A percentile compares a stretch with the other conserved stretches of the same genome.
Conservation (phyloP, 2,113 vertebrate species). For the Ascaphus truei region DNA sequence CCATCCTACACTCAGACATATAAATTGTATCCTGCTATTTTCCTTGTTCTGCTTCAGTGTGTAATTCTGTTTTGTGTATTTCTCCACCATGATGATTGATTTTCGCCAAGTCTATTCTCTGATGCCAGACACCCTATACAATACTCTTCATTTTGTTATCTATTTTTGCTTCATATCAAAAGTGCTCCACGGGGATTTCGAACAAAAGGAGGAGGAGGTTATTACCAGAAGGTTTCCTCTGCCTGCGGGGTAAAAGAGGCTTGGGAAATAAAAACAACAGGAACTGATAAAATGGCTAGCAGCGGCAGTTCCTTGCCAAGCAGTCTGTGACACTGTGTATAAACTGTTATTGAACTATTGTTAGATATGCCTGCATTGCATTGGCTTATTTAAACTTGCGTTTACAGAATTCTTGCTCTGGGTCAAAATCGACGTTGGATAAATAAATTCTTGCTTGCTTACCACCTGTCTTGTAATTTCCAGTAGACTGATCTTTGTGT, state of each 20-base stretch:
- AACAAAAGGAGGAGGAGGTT: slow-evolving; percentile 3
- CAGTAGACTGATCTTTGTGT: too few species aligned
- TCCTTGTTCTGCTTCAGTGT: background rate
- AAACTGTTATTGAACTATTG: background rate
- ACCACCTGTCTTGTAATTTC: too few species aligned
- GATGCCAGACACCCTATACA: background rate
- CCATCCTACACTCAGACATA: too few species aligned
- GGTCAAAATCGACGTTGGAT: background rate
- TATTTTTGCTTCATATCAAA: slow-evolving; percentile 6
- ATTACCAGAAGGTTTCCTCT: slow-evolving; percentile 26
- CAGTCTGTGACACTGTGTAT: background rate
- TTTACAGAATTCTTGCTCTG: too few species aligned
- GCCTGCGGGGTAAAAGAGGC: slow-evolving; percentile 8
- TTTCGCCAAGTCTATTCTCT: background rate
- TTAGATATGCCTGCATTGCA: background rate
- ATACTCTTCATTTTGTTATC: background rate
- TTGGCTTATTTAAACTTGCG: too few species aligned
- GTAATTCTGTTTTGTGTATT: slow-evolving; percentile 1
- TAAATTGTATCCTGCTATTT: too few species aligned
- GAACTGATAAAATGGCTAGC: slow-evolving; percentile 19
- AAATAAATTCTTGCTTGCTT: too few species aligned
- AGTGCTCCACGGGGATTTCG: slow-evolving; percentile 11
- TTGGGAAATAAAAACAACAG: slow-evolving; percentile 18
- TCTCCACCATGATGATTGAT: background rate
- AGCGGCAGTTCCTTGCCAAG: background rate